A percentile compares a stretch with the other conserved stretches of the same genome.
Evolutionary conservation across 2,888 invertebrate genomes (phyloP).

Genomic region (Drosophila pseudotalamancana): DNA sequence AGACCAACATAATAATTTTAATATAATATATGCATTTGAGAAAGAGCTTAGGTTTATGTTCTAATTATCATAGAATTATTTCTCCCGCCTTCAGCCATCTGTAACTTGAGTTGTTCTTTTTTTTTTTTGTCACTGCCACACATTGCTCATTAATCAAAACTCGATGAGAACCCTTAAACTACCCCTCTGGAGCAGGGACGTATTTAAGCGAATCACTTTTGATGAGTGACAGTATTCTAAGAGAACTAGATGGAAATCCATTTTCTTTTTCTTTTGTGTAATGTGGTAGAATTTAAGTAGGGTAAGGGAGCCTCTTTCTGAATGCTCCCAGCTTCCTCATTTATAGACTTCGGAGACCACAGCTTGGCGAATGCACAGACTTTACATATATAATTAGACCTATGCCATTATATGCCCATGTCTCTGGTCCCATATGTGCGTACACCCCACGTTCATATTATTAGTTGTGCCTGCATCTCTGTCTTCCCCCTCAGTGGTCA

Average conservation of each 20-base stretch:
- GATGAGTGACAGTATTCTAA: slow-evolving; percentile 58
- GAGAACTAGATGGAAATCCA: slow-evolving; percentile 61
- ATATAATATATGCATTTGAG: slow-evolving; percentile 41
- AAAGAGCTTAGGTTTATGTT: slow-evolving; percentile 27
- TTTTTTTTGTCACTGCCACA: slow-evolving; percentile 42
- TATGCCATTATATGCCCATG: slow-evolving; percentile 22
- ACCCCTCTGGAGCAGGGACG: slow-evolving; percentile 8
- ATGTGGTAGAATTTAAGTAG: slow-evolving; percentile 3
- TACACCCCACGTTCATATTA: slow-evolving; percentile 66
- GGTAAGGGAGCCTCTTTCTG: slow-evolving; percentile 1
- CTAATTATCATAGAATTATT: slow-evolving; percentile 17
- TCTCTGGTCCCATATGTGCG: slow-evolving; percentile 23
- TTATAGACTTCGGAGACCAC: slow-evolving; percentile 49
- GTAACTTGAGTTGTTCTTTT: slow-evolving; percentile 38
- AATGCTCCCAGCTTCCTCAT: slow-evolving; percentile 54
- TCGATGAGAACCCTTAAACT: slow-evolving; percentile 31
- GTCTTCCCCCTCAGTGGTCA: background rate
- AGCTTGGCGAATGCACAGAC: slow-evolving; percentile 43
- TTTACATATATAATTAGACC: slow-evolving; percentile 55
- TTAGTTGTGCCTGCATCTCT: slow-evolving; percentile 42
- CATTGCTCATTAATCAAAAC: slow-evolving; percentile 43
- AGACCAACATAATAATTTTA: slow-evolving; percentile 21
- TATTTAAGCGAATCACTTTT: slow-evolving; percentile 55
- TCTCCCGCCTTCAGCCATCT: slow-evolving; percentile 27
- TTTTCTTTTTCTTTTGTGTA: slow-evolving; percentile 38